A percentile compares a stretch with the other conserved stretches of the same genome.
These are phyloP conservation scores for Chalcosyrphus nemorum DNA, from an alignment of 2,888 invertebrate genomes.

Conservation along the genomic window DNA sequence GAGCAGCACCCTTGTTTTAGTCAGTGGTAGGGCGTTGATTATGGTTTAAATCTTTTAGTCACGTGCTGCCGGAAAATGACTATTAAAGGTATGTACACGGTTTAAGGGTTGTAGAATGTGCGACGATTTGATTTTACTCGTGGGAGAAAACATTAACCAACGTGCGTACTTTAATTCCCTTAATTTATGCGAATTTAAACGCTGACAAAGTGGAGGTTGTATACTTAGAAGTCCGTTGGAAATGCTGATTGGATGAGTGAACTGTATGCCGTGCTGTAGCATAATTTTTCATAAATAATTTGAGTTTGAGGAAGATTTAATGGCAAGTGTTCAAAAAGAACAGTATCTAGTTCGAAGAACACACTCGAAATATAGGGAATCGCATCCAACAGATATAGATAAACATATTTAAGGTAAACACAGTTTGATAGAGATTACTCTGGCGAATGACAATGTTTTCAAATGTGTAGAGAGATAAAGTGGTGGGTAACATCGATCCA, in stretches of 20 bases:
- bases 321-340: too few species aligned
- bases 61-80: slow-evolving; percentile 30
- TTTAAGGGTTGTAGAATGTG: slow-evolving; percentile 20
- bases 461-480: too few species aligned
- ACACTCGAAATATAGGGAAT: too few species aligned
- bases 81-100: slow-evolving; percentile 12
- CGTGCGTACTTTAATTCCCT: background rate
- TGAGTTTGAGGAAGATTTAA: too few species aligned
- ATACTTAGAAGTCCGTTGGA: background rate
- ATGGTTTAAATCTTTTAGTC: slow-evolving; percentile 22
- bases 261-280: background rate
- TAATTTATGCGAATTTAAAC: slow-evolving; percentile 3
- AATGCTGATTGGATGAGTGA: background rate
- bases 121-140: slow-evolving; percentile 13
- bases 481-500: too few species aligned
- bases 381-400: too few species aligned
- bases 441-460: too few species aligned
- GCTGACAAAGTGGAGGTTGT: background rate
- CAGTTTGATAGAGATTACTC: too few species aligned
- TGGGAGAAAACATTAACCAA: background rate
- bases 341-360: too few species aligned
- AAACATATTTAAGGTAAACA: too few species aligned
- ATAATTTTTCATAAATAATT: background rate
- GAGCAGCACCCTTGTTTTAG: background rate
- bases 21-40: slow-evolving; percentile 13